Evolutionary conservation across 2,797 vertebrate species (phyloP).

Genomic region (Oceanodroma leucorhoa): DNA sequence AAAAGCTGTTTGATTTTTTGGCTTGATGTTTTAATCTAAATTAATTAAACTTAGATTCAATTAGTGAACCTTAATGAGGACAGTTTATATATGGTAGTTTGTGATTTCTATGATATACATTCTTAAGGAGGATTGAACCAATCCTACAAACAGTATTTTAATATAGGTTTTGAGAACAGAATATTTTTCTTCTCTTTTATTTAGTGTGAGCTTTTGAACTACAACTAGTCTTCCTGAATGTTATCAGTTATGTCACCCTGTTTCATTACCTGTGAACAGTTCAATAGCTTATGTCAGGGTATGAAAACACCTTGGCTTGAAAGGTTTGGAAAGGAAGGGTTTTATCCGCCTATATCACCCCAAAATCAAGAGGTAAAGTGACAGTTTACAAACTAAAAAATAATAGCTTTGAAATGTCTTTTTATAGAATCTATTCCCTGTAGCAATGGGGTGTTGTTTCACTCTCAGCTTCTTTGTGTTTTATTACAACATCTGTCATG

Average conservation of each 20-base stretch:
- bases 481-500: not conserved
- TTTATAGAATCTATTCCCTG: not conserved
- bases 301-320: slow-evolving; percentile 15
- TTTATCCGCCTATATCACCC: not conserved
- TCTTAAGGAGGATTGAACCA: not conserved
- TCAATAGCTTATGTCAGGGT: not conserved
- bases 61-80: not conserved
- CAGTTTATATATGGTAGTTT: not conserved
- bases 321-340: not conserved
- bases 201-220: not conserved
- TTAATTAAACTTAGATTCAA: not conserved
- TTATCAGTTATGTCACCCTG: not conserved
- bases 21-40: not conserved
- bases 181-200: not conserved
- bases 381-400: not conserved
- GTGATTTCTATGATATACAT: not conserved
- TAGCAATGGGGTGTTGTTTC: not conserved
- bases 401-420: not conserved
- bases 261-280: not conserved
- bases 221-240: not conserved
- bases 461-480: not conserved
- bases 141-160: not conserved
- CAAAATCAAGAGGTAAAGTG: not conserved
- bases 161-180: not conserved
- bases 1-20: not conserved